Evolutionary conservation across 2,888 invertebrate species (phyloP), one percentile per base, ranked within the genome.

Genomic region (Acanthosepion pharaonis): DNA sequence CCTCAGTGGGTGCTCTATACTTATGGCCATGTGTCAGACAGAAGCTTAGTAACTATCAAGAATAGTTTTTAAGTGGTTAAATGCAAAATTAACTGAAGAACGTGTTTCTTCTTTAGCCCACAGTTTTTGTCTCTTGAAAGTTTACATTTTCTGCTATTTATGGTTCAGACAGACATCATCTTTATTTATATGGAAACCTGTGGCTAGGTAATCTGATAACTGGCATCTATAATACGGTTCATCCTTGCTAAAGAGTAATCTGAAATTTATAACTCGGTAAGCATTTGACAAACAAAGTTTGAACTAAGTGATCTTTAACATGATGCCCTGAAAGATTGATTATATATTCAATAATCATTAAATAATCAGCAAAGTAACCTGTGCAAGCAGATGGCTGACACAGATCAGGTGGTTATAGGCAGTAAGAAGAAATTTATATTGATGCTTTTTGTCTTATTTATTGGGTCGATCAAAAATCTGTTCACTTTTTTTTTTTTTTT

Each of bases 261-360:
- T n/a, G 78, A 78, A 78, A 78, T 78, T n/a, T 78, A 78, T 78
- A n/a, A 9, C 78, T 33, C 78, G n/a, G 78, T 33, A 78, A 78
- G 78, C 78, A 78, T n/a, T 33, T n/a, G 78, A 78, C n/a, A 78
- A 78, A n/a, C 78, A 59, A 59, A n/a, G 78, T n/a, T n/a, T 78
- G 78, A 78, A n/a, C 78, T 78, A 18, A n/a, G 78, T 18, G 78
- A 78, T 78, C 78, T n/a, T 33, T 78, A 33, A 78, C 18, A 78
- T 78, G n/a, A n/a, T n/a, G 5, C 33, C n/a, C n/a, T 78, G 78
- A 33, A 78, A 8, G 11, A 78, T 11, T 33, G 11, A 78, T 78
- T 78, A 78, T 78, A 78, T 78, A 78, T 78, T 78, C 78, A 78
- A 9, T 23, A 78, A 9, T 33, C 15, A 78, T 15, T 9, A 11